Evolutionary conservation across 2,797 vertebrate species (phyloP).

Genomic region (Rhinella marina): DNA sequence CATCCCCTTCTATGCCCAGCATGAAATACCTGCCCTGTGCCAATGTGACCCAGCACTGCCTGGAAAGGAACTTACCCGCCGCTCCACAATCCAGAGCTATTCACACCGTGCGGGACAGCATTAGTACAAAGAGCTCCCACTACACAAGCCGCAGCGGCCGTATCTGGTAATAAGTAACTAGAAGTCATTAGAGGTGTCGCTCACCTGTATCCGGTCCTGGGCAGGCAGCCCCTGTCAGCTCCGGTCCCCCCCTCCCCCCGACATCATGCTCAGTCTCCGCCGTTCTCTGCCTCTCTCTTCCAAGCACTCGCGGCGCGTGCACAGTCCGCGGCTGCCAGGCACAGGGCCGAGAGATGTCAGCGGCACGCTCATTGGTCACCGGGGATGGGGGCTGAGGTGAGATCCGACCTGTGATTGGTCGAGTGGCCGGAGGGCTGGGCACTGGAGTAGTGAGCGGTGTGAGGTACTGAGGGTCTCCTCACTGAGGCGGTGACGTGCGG

Average conservation of each 20-base stretch:
- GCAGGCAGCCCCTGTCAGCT: constrained; percentile 42
- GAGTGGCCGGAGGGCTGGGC: constrained; percentile 9
- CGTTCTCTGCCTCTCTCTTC: not conserved
- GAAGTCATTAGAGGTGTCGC: not conserved
- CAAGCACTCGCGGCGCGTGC: not conserved
- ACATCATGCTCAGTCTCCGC: constrained; percentile 33
- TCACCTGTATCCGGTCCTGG: constrained; percentile 41
- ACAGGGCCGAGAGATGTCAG: constrained; percentile 36
- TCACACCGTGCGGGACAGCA: not conserved
- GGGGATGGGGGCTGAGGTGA: not conserved
- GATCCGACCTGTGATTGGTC: constrained; percentile 34
- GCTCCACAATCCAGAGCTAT: not conserved
- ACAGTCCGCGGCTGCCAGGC: constrained; percentile 7
- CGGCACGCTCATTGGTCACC: constrained; percentile 18
- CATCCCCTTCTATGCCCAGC: not conserved
- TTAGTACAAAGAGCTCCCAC: not conserved
- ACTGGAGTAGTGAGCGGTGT: not conserved
- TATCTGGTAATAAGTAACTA: not conserved
- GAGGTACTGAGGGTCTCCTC: not conserved
- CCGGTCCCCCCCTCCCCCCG: constrained; percentile 49
- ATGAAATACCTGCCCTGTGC: not conserved
- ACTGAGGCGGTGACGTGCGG: not conserved
- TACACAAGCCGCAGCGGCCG: not conserved
- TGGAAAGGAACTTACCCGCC: not conserved
- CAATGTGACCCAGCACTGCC: not conserved